Base-by-base conservation (phyloP, 2,888 invertebrate genomes). In the Polyommatus icarus region DNA sequence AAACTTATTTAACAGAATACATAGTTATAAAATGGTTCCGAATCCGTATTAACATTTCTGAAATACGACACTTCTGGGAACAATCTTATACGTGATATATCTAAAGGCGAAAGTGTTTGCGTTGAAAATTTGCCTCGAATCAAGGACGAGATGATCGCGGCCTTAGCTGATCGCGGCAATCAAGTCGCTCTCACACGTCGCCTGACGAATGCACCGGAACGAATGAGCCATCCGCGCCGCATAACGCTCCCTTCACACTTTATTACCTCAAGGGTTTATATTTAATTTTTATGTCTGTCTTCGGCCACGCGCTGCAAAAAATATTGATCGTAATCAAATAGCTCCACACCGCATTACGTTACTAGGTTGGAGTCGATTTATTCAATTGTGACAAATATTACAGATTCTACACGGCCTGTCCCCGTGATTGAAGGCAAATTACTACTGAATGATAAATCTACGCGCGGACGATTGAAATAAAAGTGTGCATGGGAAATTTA, bases 161-260 rank as follows among this genome's bases (percentile, higher is more conserved):
- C 24, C 24, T 61, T 81, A 72, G 77, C 73, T 72, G 73, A 54
- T 76, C 40, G 72, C 24, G n/a, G 36, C 72, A 72, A 36, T 72
- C 72, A 29, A 67, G 72, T 40, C 24, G 75, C 73, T 79, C 86
- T 83, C 88, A 85, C 88, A 86, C 86, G 85, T 82, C 83, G 90
- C 89, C 80, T 85, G 89, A 87, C 90, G 87, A 89, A 90, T 90
- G 85, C 85, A 85, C 82, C 79, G 80, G 80, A 80, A 80, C 82
- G 78, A 79, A 82, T 82, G 78, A 77, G 24, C 78, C 76, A 77
- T 76, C 46, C 54, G 76, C 72, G 61, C 24, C 79, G 79, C 82
- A 78, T 81, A 79, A 78, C 78, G 76, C 77, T 76, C 77, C 76
- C 79, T 81, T 79, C 80, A 79, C 80, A 82, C 79, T 81, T 80